Evolutionary conservation across 1,140 invertebrate species (phyloP).

Genomic region (Listronotus bonariensis): DNA sequence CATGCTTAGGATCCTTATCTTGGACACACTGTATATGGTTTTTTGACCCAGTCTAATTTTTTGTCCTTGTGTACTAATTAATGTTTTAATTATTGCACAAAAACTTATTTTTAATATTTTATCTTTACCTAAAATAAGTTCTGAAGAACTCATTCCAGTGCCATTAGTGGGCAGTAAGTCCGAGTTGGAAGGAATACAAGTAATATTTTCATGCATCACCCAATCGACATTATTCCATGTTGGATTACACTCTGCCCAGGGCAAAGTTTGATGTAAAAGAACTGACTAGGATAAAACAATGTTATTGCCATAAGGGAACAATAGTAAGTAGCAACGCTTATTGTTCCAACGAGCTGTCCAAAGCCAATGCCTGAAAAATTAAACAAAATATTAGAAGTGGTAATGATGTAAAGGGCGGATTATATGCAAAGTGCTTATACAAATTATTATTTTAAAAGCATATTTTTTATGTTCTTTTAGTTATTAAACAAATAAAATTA

Average conservation of each 20-base stretch:
- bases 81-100: too few species aligned
- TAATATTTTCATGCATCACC: conserved; percentile 29
- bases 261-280: conserved; percentile 68
- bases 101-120: neutral
- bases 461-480: too few species aligned
- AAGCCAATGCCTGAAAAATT: conserved; percentile 78
- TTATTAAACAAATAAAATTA: too few species aligned
- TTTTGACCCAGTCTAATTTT: too few species aligned
- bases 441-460: too few species aligned
- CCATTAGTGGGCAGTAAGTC: conserved; percentile 21
- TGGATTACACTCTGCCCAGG: conserved; percentile 68
- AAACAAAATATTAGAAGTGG: neutral
- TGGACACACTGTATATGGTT: too few species aligned
- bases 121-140: conserved; percentile 67
- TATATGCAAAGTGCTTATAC: too few species aligned
- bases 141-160: conserved; percentile 60
- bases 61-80: too few species aligned
- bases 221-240: conserved; percentile 60
- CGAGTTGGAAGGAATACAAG: conserved; percentile 44
- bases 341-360: conserved; percentile 75
- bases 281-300: conserved; percentile 71
- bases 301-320: conserved; percentile 80
- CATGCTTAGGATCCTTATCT: too few species aligned
- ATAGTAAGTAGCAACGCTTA: conserved; percentile 77
- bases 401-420: too few species aligned